Conservation (phyloP, 2,113 vertebrate species). For the Callaeas wilsoni region DNA sequence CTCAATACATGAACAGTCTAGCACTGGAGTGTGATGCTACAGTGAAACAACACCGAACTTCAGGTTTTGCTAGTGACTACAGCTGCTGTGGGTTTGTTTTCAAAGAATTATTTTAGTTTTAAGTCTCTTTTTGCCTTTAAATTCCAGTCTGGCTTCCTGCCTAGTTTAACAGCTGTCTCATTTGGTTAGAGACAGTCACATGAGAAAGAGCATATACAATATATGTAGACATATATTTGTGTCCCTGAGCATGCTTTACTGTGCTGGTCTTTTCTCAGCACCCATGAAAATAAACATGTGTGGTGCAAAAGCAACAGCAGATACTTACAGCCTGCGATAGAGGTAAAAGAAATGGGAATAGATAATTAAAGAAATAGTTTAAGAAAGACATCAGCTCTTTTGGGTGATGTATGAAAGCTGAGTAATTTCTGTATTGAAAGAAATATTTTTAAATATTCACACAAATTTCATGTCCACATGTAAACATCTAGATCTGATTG, state of each 20-base stretch:
- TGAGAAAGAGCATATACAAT: not conserved
- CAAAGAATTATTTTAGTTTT: not conserved
- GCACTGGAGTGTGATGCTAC: not conserved
- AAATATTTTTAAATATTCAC: not conserved
- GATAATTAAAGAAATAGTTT: not conserved
- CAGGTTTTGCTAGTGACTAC: not conserved
- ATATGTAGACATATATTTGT: not conserved
- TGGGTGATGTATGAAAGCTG: not conserved
- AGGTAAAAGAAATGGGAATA: not conserved
- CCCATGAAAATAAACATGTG: not conserved
- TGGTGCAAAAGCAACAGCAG: not conserved
- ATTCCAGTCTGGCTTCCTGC: not conserved
- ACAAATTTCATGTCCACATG: not conserved
- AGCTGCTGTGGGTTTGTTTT: not conserved
- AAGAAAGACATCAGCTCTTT: not conserved
- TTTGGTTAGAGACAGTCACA: not conserved
- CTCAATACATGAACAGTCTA: not conserved
- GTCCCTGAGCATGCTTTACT: not conserved
- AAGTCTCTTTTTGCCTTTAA: not conserved
- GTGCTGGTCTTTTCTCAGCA: not conserved
- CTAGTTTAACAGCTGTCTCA: not conserved
- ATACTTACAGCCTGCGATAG: not conserved
- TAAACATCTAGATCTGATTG: not conserved
- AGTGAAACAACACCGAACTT: not conserved
- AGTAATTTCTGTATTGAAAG: not conserved